Evolutionary conservation across 2,888 invertebrate genomes (phyloP).

Genomic region (Drosophila nigricruria): DNA sequence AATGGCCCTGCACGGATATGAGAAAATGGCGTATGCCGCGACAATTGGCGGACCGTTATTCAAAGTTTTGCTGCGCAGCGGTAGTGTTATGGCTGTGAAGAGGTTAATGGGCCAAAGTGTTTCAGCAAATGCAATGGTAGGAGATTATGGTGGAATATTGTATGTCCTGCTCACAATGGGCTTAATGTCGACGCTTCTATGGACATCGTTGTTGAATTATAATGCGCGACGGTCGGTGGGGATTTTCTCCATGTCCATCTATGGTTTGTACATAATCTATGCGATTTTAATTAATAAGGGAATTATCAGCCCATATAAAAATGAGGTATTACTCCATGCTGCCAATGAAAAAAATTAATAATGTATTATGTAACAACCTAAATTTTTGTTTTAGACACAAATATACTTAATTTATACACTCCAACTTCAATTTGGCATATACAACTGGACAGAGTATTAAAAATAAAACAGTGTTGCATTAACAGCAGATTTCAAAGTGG

Average conservation of each 20-base stretch:
- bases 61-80: constrained; percentile 15
- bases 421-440: background rate
- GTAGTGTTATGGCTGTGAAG: constrained; percentile 13
- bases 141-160: constrained; percentile 28
- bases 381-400: background rate
- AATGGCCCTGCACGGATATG: constrained; percentile 54
- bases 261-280: constrained; percentile 18
- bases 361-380: too few species aligned
- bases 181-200: constrained; percentile 24
- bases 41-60: constrained; percentile 44
- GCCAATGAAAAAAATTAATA: too few species aligned
- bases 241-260: constrained; percentile 32
- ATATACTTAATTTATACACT: background rate
- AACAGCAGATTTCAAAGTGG: background rate
- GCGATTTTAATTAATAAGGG: constrained; percentile 22
- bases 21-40: constrained; percentile 52
- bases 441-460: background rate
- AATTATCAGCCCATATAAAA: constrained; percentile 31
- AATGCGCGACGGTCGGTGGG: constrained; percentile 47
- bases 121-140: background rate
- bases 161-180: constrained; percentile 26
- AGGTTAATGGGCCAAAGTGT: background rate
- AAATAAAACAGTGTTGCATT: background rate
- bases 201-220: constrained; percentile 42
- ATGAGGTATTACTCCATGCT: background rate